Base-by-base conservation (phyloP, 2,888 invertebrate genomes). In the Trypoxylon attenuatum region DNA sequence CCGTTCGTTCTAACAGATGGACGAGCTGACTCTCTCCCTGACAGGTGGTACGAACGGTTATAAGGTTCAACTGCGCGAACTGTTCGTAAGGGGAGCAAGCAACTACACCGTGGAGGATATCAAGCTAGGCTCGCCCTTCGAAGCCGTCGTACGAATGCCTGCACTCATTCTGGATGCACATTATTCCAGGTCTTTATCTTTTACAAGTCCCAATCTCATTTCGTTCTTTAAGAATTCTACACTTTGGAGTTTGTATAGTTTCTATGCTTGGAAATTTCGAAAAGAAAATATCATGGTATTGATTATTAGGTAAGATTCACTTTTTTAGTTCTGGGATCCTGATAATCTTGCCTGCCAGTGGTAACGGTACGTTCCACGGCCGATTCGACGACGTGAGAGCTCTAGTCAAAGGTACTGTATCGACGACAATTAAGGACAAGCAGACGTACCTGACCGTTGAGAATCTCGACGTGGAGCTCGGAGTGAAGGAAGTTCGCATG, bases 311-410 rank as follows among this genome's bases (percentile, higher is more conserved):
- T 3, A 45, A 45, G 22, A 13, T 8, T 22, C 21, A 10, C 4
- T 25, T 15, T 18, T 45, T 23, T 47, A 93, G 93, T 78, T 91
- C 91, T 53, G 93, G 93, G 0, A 90, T 93, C 2, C 84, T 93
- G 41, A 89, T 93, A 63, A 92, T 93, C 64, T 88, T 93, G 43
- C 93, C 93, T 5, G 93, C 93, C 0, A 92, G 91, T 69, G 93
- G 93, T 56, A 91, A 91, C 67, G 93, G 93, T 22, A 91, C 91
- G 5, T 93, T 93, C 79, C 89, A 91, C 79, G 92, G 91, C 39
- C 86, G 88, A 49, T 90, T 93, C 77, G 90, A 91, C 69, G 91
- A 91, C 56, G 89, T 91, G 1, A 88, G 87, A 15, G 91, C 90
- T 3, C 87, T 90, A 61, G 88, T 92, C 2, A 90, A 88, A 64